Evolutionary conservation across 2,113 vertebrate genomes (phyloP).

Genomic region (Malurus melanocephalus): DNA sequence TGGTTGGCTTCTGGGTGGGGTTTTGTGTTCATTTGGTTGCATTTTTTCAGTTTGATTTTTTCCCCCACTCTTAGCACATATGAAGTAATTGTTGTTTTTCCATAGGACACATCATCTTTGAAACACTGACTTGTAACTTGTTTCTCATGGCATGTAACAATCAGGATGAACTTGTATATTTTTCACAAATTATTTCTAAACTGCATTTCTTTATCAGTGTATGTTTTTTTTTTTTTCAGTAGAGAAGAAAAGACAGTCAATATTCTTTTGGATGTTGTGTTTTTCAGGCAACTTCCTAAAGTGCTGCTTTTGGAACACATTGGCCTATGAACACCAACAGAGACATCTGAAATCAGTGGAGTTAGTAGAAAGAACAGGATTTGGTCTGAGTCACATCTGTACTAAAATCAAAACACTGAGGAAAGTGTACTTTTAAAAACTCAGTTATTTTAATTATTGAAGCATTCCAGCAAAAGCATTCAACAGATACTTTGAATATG

Average conservation of each 20-base stretch:
- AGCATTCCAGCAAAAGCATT: conserved; percentile 18
- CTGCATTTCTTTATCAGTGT: neutral
- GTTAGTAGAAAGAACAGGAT: neutral
- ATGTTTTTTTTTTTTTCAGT: conserved; percentile 25
- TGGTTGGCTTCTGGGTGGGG: neutral
- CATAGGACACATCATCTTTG: conserved; percentile 20
- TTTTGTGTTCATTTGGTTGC: neutral
- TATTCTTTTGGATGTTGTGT: conserved; percentile 31
- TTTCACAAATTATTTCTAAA: conserved; percentile 7
- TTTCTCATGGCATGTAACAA: conserved; percentile 35
- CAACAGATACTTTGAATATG: conserved; percentile 49
- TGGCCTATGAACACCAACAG: neutral
- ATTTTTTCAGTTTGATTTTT: neutral
- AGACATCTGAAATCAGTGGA: neutral
- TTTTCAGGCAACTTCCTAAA: neutral
- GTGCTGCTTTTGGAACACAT: neutral
- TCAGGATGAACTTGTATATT: neutral
- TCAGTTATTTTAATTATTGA: conserved; percentile 42
- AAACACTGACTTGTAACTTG: neutral
- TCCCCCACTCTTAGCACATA: neutral
- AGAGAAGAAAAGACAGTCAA: neutral
- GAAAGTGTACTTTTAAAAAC: neutral
- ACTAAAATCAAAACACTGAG: neutral
- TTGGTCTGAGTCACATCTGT: neutral
- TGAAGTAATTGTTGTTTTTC: neutral